Evolutionary conservation across 2,888 invertebrate species (phyloP), one percentile per base, ranked within the genome.

Genomic region (Dichetophora obliterata): DNA sequence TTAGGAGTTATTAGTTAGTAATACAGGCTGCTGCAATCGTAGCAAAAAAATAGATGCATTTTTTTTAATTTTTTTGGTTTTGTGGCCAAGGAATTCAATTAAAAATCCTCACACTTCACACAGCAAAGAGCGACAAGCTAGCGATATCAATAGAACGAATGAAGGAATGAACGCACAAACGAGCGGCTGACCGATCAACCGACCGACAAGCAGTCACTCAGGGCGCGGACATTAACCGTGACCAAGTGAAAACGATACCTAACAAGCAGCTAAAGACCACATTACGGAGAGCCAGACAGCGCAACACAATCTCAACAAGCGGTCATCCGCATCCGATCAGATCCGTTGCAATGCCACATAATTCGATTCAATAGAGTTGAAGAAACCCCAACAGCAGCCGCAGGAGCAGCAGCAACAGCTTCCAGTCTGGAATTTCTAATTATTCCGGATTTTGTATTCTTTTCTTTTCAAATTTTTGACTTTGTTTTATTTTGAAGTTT

Each of bases 101-200:
- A 80, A 80, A 81, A 81, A 81, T 81, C 80, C 81, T 81, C 80
- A 79, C 79, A 80, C 80, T 79, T 73, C 34, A 24, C 27, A 22
- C 43, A 57, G 70, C 27, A 31, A 27, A 31, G 34, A 65, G 14
- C n/a, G n/a, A 31, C 63, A 54, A 75, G 68, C 34, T 37, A 72
- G 24, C 66, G 11, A 66, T n/a, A 19, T 27, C 27, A 54, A 54
- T 37, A 16, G 24, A 48, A 16, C 31, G n/a, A 31, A 24, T 2
- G 24, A 48, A 16, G n/a, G n/a, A 31, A 24, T 2, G 27, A 19
- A n/a, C 54, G 19, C 5, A 54, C 43, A 43, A 11, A 43, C 3
- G 43, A 11, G 43, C 43, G 43, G 43, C 14, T 14, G 14, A 43
- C 43, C 11, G 43, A 43, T 43, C 43, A 3, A 43, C 43, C 14